Conservation (phyloP, 2,888 invertebrate genomes). For the Glyphotaelius pellucidus region DNA sequence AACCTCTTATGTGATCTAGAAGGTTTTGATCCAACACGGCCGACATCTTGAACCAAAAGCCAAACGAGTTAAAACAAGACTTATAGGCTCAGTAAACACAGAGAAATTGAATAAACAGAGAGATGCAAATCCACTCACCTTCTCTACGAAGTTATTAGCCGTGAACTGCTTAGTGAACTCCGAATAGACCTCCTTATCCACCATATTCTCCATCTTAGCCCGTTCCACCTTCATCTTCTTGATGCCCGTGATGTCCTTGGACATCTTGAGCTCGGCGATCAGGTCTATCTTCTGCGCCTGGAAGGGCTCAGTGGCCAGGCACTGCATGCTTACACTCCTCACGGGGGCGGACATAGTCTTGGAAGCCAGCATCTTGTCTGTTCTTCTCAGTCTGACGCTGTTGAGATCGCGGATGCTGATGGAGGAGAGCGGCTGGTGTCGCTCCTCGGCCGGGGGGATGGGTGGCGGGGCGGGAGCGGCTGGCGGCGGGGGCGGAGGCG, state of each 20-base stretch:
- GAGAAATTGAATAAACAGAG: too few relatives aligned
- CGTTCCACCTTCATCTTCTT: constrained; percentile 94
- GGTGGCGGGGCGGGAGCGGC: constrained; percentile 77
- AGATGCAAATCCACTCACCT: constrained; percentile 79
- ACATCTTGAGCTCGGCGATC: constrained; percentile 94
- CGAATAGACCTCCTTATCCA: constrained; percentile 89
- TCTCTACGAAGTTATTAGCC: constrained; percentile 91
- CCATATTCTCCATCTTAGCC: constrained; percentile 88
- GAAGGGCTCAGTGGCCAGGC: constrained; percentile 84
- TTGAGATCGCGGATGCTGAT: constrained; percentile 93
- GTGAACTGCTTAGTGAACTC: constrained; percentile 92
- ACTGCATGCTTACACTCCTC: constrained; percentile 86
- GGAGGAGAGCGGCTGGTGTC: constrained; percentile 87
- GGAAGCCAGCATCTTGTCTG: constrained; percentile 84
- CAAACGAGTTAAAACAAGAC: too few relatives aligned
- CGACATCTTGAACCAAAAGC: too few relatives aligned
- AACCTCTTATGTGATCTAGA: too few relatives aligned
- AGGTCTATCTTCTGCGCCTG: constrained; percentile 87
- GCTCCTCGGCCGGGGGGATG: constrained; percentile 69
- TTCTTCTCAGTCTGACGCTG: constrained; percentile 88
- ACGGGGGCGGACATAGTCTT: constrained; percentile 92
- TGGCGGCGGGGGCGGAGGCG: constrained; percentile 77
- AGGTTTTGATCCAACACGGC: too few relatives aligned
- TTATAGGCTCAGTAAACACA: too few relatives aligned
- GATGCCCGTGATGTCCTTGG: constrained; percentile 95